These are phyloP conservation scores for Arnoldichthys spilopterus DNA, from an alignment of 2,797 vertebrate species.

Conservation along the genomic window DNA sequence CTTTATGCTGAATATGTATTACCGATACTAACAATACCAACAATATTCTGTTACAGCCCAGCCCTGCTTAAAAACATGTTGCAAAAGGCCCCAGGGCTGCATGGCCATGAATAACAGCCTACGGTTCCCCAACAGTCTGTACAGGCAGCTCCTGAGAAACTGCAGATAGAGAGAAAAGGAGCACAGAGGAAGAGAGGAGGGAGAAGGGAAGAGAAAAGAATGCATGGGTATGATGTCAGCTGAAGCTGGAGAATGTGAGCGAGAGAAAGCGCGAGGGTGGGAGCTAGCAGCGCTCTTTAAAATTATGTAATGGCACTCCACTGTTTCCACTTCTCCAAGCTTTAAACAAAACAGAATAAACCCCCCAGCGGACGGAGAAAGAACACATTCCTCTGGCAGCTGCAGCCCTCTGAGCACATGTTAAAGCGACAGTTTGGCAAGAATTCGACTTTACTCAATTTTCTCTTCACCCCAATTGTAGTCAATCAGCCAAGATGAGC, in stretches of 20 bases:
- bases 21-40: too few species aligned
- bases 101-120: constrained; percentile 10
- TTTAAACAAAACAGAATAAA: constrained; percentile 13
- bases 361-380: constrained; percentile 9
- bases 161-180: background rate
- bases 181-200: background rate
- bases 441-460: background rate
- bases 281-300: constrained; percentile 25
- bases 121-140: background rate
- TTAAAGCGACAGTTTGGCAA: background rate
- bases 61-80: constrained; percentile 19
- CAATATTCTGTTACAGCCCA: too few species aligned
- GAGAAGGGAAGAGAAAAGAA: background rate
- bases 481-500: too few species aligned
- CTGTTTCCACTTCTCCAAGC: constrained; percentile 25
- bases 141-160: background rate
- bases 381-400: constrained; percentile 23
- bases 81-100: background rate
- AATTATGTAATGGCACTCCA: constrained; percentile 28
- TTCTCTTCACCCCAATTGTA: background rate
- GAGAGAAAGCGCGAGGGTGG: background rate
- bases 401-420: constrained; percentile 9
- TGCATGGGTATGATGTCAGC: constrained; percentile 15
- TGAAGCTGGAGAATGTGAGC: constrained; percentile 4
- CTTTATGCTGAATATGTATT: too few species aligned